These are phyloP conservation scores for Rambutsinella grinnellia DNA, from an alignment of 2,888 invertebrate species.

Conservation along the genomic window DNA sequence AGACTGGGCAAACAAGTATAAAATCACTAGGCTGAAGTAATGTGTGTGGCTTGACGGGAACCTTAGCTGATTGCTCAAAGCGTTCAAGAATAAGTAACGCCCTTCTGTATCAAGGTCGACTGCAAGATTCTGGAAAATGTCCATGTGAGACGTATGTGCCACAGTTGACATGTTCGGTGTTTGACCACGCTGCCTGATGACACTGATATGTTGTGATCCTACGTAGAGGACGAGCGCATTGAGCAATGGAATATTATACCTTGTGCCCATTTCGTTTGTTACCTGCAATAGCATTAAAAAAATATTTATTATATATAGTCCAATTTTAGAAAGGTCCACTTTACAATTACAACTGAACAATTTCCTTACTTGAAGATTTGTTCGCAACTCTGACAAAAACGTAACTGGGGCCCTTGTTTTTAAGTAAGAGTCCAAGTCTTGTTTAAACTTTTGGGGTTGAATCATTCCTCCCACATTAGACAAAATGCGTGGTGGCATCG, in stretches of 20 bases:
- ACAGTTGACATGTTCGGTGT: slow-evolving; percentile 98
- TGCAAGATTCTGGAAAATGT: slow-evolving; percentile 99
- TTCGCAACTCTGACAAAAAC: slow-evolving; percentile 91
- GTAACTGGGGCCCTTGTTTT: slow-evolving; percentile 95
- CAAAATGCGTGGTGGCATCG: slow-evolving; percentile 88
- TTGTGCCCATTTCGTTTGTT: slow-evolving; percentile 87
- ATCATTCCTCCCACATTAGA: slow-evolving; percentile 90
- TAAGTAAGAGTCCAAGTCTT: slow-evolving; percentile 96
- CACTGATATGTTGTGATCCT: slow-evolving; percentile 94
- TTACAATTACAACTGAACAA: not conserved
- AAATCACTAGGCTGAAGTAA: slow-evolving; percentile 97
- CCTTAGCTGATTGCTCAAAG: slow-evolving; percentile 97
- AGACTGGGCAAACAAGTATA: slow-evolving; percentile 97
- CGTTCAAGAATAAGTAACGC: slow-evolving; percentile 96
- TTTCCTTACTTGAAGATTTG: slow-evolving; percentile 82
- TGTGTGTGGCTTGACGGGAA: slow-evolving; percentile 99
- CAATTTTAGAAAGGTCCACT: too few species aligned
- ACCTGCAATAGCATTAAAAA: slow-evolving; percentile 71
- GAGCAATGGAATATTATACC: slow-evolving; percentile 96
- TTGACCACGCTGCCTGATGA: slow-evolving; percentile 90
- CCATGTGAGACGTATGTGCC: slow-evolving; percentile 98
- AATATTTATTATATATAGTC: slow-evolving; percentile 20
- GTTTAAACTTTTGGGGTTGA: slow-evolving; percentile 89
- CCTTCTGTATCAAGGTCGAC: slow-evolving; percentile 98
- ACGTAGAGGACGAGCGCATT: slow-evolving; percentile 98